These are phyloP conservation scores for Kradibia gibbosae DNA, from an alignment of 1,140 invertebrate species.

Conservation along the genomic window DNA sequence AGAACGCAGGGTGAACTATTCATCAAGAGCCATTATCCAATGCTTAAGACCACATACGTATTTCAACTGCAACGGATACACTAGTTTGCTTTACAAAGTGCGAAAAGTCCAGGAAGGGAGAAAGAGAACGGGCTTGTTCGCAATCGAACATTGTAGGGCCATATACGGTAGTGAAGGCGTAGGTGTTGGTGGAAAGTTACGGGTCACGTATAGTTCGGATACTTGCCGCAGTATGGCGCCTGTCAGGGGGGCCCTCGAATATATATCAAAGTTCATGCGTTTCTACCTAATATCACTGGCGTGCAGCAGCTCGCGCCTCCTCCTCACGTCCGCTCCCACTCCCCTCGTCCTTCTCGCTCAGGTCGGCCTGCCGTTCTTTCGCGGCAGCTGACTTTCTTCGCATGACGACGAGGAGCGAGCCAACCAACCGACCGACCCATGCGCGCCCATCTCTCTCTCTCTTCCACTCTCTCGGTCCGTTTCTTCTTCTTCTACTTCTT, in stretches of 20 bases:
- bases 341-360: background rate
- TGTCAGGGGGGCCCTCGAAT: conserved; percentile 56
- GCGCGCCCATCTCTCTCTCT: background rate
- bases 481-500: background rate
- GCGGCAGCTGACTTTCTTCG: conserved; percentile 54
- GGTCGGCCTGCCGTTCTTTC: background rate
- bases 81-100: conserved; percentile 17
- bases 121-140: conserved; percentile 31
- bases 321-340: conserved; percentile 12
- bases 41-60: background rate
- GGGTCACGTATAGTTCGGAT: conserved; percentile 72
- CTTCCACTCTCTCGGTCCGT: conserved; percentile 38
- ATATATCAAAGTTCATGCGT: conserved; percentile 74
- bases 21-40: background rate
- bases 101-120: background rate
- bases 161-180: conserved; percentile 22
- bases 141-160: conserved; percentile 38
- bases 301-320: conserved; percentile 60
- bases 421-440: conserved; percentile 1
- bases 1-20: too few relatives aligned
- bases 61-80: background rate
- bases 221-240: conserved; percentile 71
- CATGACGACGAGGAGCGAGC: conserved; percentile 12
- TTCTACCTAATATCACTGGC: conserved; percentile 71
- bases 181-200: conserved; percentile 65